A percentile compares a stretch with the other conserved stretches of the same genome.
Evolutionary conservation across 2,113 vertebrate species (phyloP).

Genomic region (Microcebus lehilahytsara): DNA sequence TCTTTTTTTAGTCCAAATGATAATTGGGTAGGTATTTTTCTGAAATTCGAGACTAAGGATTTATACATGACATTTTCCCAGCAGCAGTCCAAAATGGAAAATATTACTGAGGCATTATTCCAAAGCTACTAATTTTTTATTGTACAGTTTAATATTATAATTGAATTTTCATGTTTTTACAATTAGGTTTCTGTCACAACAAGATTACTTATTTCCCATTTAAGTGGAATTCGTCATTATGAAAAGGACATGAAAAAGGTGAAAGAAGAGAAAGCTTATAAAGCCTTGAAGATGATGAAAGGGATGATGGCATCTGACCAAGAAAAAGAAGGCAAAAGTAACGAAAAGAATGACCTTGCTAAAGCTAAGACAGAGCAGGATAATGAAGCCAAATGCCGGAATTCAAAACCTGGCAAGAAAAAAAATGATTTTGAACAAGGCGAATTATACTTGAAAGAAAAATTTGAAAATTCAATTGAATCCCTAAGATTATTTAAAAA

Average conservation of each 20-base stretch:
- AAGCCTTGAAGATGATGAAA: slow-evolving; percentile 80
- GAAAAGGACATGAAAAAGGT: slow-evolving; percentile 95
- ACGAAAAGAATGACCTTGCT: slow-evolving; percentile 75
- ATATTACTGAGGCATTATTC: background rate
- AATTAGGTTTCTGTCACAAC: slow-evolving; percentile 93
- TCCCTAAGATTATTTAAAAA: slow-evolving; percentile 96
- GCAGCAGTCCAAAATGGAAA: background rate
- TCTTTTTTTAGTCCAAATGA: background rate
- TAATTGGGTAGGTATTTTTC: background rate
- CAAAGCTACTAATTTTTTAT: background rate
- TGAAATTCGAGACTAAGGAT: slow-evolving; percentile 20
- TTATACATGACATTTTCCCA: background rate
- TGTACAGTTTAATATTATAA: background rate
- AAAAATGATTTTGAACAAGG: slow-evolving; percentile 93
- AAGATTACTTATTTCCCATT: slow-evolving; percentile 93
- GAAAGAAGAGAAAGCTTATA: slow-evolving; percentile 90
- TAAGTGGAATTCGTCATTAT: slow-evolving; percentile 98
- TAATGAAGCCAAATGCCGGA: slow-evolving; percentile 74
- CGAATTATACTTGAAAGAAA: slow-evolving; percentile 96
- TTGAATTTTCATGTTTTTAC: slow-evolving; percentile 45
- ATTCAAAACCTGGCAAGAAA: slow-evolving; percentile 79
- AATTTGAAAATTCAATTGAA: slow-evolving; percentile 91
- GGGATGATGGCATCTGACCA: slow-evolving; percentile 66
- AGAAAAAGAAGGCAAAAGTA: slow-evolving; percentile 75
- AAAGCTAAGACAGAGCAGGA: slow-evolving; percentile 78